Evolutionary conservation across 2,888 invertebrate species (phyloP).

Genomic region (Tipula unca): DNA sequence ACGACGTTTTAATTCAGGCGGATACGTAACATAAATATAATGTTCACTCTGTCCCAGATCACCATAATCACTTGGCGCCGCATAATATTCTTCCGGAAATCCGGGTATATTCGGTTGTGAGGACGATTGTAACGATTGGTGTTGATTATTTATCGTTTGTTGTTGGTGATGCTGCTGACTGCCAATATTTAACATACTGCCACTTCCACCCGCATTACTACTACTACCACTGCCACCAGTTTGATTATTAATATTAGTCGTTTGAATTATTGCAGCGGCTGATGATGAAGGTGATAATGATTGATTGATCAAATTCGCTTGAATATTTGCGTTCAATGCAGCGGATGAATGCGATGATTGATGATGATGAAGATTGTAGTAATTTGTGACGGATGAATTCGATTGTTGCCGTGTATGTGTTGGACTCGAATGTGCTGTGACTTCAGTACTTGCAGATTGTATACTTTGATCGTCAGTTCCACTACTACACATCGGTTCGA

Average conservation of each 20-base stretch:
- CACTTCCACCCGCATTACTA: neutral
- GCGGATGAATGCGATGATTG: neutral
- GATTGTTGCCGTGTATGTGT: conserved; percentile 46
- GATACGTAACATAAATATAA: conserved; percentile 82
- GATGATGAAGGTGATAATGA: conserved; percentile 16
- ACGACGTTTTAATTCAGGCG: conserved; percentile 74
- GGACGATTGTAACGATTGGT: conserved; percentile 28
- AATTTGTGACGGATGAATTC: neutral
- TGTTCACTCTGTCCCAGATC: conserved; percentile 59
- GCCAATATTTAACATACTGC: neutral
- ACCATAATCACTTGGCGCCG: conserved; percentile 39
- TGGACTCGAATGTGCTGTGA: conserved; percentile 58
- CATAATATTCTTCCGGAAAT: conserved; percentile 37
- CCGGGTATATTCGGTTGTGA: conserved; percentile 28
- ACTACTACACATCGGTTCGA: neutral
- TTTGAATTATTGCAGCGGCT: neutral
- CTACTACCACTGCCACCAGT: neutral
- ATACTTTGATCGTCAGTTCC: conserved; percentile 61
- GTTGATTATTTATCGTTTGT: conserved; percentile 28
- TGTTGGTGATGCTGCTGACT: conserved; percentile 28
- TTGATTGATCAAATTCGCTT: neutral
- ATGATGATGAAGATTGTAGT: conserved; percentile 17
- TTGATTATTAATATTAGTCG: neutral
- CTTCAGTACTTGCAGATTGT: conserved; percentile 43
- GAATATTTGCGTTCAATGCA: neutral